Evolutionary conservation across 2,888 invertebrate genomes (phyloP), one percentile per base, ranked within the genome.

Genomic region (Schrankia costaestrigalis): DNA sequence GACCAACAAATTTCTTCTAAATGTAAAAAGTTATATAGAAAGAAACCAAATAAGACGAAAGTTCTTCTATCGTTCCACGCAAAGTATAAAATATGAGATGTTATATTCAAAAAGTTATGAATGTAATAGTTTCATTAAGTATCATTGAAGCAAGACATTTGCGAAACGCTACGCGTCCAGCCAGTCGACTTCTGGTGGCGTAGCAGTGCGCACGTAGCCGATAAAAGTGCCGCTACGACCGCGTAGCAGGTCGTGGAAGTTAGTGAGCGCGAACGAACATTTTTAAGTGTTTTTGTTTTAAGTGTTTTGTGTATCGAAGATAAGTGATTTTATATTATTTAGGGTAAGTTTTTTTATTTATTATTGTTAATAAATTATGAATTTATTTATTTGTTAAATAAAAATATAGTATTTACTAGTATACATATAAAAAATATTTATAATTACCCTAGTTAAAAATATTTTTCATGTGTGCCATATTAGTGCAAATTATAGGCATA

Each of bases 181-280:
- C 48, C 63, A 69, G 68, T 69, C 67, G 47, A 32, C 45, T 46
- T 35, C 46, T 47, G 52, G 54, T 55, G 40, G 52, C 63, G 62
- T 62, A 66, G 60, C 56, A 41, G 41, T 50, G 31, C 45, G 46
- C 66, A 69, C 69, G 69, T 26, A 30, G 38, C 8, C 9, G 30
- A 22, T 23, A 21, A 24, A 11, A 41, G 33, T 49, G 40, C 35
- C 22, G 31, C 19, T 44, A 51, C 54, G 51, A 55, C 45, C 15
- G 18, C 45, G 41, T 47, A 49, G 40, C 38, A 30, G 7, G 25
- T 39, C 33, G 33, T 26, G 30, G 24, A 36, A 47, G 35, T 47
- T 38, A 26, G 40, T 49, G 49, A 24, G 46, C 46, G 46, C 39
- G 47, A 50, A 41, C 9, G 34, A n/a, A 34, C 23, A 33, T 41